These are phyloP conservation scores for Chelonus formosanus DNA, from an alignment of 2,888 invertebrate species.

Conservation along the genomic window DNA sequence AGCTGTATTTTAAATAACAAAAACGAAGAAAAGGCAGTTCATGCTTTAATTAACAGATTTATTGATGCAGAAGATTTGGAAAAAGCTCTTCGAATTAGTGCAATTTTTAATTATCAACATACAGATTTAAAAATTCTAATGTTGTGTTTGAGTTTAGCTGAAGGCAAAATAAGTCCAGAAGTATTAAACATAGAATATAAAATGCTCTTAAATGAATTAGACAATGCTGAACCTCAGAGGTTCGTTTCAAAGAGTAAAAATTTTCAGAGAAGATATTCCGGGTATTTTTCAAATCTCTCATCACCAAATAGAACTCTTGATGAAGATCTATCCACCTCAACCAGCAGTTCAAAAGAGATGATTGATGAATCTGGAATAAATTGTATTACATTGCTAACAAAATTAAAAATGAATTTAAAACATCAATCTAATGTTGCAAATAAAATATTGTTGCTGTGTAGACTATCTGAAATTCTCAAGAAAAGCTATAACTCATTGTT, in stretches of 20 bases:
- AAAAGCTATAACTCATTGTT: slow-evolving; percentile 69
- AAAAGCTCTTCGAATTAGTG: slow-evolving; percentile 70
- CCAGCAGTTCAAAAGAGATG: too few relatives aligned
- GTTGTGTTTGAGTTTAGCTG: slow-evolving; percentile 73
- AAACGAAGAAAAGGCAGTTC: slow-evolving; percentile 49
- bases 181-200: slow-evolving; percentile 74
- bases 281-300: too few relatives aligned
- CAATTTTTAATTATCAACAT: slow-evolving; percentile 59
- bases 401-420: background rate
- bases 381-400: too few relatives aligned
- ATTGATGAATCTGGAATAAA: too few relatives aligned
- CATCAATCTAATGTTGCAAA: slow-evolving; percentile 68
- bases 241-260: slow-evolving; percentile 39
- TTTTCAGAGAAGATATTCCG: too few relatives aligned
- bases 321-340: too few relatives aligned
- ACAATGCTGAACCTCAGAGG: slow-evolving; percentile 46
- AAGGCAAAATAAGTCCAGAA: slow-evolving; percentile 71
- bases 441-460: slow-evolving; percentile 69
- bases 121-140: slow-evolving; percentile 70
- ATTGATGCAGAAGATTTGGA: slow-evolving; percentile 70
- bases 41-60: slow-evolving; percentile 67
- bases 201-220: slow-evolving; percentile 64
- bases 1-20: slow-evolving; percentile 48
- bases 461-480: slow-evolving; percentile 69
- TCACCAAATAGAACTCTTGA: too few relatives aligned